These are phyloP conservation scores for Stegostoma tigrinum DNA, from an alignment of 2,113 vertebrate species.

Conservation along the genomic window DNA sequence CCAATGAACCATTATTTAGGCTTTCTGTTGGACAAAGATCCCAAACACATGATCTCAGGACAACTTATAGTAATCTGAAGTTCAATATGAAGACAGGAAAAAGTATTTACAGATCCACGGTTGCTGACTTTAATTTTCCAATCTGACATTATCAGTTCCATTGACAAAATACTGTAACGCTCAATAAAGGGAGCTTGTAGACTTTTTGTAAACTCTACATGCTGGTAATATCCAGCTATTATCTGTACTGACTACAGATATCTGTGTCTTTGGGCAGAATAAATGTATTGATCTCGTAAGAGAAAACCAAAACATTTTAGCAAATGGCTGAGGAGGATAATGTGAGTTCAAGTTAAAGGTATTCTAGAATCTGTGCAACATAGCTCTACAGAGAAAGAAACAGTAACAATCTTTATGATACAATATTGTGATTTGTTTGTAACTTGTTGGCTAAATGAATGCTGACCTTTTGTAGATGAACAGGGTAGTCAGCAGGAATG, in stretches of 20 bases:
- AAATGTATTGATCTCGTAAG: neutral
- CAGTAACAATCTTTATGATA: neutral
- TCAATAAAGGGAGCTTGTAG: conserved; percentile 20
- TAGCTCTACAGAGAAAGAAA: neutral
- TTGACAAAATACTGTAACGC: conserved; percentile 23
- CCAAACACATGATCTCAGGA: neutral
- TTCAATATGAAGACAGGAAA: neutral
- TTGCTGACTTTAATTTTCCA: neutral
- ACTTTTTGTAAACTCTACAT: conserved; percentile 16
- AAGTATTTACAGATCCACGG: neutral
- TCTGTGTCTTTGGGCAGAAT: conserved; percentile 11
- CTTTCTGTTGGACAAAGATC: neutral
- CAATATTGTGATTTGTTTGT: neutral
- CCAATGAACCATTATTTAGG: conserved; percentile 17
- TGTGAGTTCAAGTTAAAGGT: neutral
- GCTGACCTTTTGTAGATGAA: neutral
- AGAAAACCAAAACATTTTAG: conserved; percentile 14
- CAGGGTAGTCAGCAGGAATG: neutral
- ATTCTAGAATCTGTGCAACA: neutral
- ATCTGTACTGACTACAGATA: neutral
- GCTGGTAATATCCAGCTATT: conserved; percentile 21
- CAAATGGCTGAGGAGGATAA: neutral
- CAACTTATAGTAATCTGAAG: neutral
- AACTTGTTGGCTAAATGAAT: neutral
- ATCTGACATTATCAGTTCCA: conserved; percentile 22